Conservation (phyloP, 2,797 vertebrate genomes). For the Coracias cyanogaster region DNA sequence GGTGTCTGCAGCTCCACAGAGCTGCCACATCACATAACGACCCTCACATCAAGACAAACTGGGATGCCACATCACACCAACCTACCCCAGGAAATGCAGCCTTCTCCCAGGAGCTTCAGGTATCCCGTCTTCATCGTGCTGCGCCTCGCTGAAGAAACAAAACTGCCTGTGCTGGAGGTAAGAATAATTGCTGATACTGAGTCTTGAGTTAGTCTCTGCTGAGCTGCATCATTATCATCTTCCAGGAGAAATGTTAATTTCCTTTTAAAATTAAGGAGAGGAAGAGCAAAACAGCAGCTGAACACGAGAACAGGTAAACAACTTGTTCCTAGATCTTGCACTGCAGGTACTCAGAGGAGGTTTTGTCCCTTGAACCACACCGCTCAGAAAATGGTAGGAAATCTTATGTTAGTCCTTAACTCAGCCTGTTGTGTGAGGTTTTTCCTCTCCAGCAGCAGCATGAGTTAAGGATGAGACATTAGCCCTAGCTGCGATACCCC, state of each 20-base stretch:
- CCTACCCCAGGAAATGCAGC: neutral
- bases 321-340: neutral
- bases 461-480: slow-evolving; percentile 14
- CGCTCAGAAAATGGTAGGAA: neutral
- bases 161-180: neutral
- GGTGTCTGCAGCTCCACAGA: neutral
- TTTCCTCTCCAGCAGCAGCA: neutral
- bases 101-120: neutral
- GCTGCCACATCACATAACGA: rapidly evolving
- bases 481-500: neutral
- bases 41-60: neutral
- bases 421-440: neutral
- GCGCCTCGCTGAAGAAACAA: rapidly evolving
- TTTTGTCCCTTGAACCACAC: neutral
- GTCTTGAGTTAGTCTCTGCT: neutral
- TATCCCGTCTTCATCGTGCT: neutral
- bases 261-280: neutral
- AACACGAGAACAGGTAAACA: neutral
- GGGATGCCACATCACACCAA: neutral
- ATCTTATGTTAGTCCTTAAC: neutral
- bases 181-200: neutral
- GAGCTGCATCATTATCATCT: neutral
- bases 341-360: neutral
- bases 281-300: neutral
- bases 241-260: slow-evolving; percentile 9